Percentiles rank a stretch among this genome's conserved stretches.
These are phyloP conservation scores for Puntigrus tetrazona DNA, from an alignment of 2,113 vertebrate genomes.

Conservation along the genomic window DNA sequence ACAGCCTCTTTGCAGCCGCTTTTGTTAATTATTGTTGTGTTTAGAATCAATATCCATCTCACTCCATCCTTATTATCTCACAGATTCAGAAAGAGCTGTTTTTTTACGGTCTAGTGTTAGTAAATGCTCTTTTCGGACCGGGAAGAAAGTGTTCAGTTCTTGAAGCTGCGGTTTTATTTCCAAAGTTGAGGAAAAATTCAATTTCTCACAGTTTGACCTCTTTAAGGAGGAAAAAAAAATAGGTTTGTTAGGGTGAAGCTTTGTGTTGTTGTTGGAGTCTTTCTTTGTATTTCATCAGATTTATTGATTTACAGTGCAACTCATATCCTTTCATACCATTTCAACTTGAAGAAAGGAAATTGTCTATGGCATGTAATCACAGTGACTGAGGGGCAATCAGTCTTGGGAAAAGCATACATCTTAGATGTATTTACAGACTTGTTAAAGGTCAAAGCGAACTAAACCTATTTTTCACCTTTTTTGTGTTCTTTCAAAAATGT, in stretches of 20 bases:
- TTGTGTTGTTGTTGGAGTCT: background rate
- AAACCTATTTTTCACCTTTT: constrained; percentile 36
- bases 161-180: background rate
- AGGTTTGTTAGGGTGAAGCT: background rate
- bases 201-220: background rate
- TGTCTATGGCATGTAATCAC: constrained; percentile 45
- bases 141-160: background rate
- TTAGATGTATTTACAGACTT: constrained; percentile 51
- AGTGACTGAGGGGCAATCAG: constrained; percentile 30
- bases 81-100: background rate
- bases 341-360: constrained; percentile 37
- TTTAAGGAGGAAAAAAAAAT: background rate
- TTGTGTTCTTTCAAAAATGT: constrained; percentile 8
- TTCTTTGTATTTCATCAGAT: constrained; percentile 27
- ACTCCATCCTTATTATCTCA: background rate
- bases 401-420: constrained; percentile 33
- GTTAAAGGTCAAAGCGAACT: constrained; percentile 56
- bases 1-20: background rate
- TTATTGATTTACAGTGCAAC: constrained; percentile 41
- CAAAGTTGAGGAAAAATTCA: background rate
- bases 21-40: background rate
- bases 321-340: constrained; percentile 36
- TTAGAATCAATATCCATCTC: background rate
- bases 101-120: background rate
- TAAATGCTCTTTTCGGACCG: background rate